Base-by-base conservation (phyloP, 2,797 vertebrate genomes). In the Eospalax fontanierii region DNA sequence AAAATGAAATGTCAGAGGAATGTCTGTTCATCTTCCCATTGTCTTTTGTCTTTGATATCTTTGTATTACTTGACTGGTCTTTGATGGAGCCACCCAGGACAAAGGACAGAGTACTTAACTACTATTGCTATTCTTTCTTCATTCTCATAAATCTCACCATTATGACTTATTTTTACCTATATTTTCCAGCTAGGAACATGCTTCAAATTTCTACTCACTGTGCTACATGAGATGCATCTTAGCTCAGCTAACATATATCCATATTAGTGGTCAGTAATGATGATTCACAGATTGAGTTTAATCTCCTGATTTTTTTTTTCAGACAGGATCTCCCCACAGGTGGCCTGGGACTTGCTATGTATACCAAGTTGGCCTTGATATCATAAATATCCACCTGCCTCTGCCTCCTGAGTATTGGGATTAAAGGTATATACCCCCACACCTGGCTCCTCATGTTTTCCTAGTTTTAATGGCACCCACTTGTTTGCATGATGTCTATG, bases 21-120 rank as follows among this genome's bases (percentile, higher is more conserved):
- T 50, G 75, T n/a, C 8, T 94, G 59, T 87, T 96, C 96, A 95
- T 97, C 65, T 96, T 90, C 91, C 73, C 2, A 79, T 86, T 97
- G 71, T 57, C 7, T 94, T 90, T 76, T 93, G 68, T 91, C 89
- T 97, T 33, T 94, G 46, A 66, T 35, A 35, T 93, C 73, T 97
- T 97, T 95, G 75, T 89, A 66, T 15, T 96, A 61, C 65, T 96
- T 95, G 33, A 90, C 95, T 54, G 78, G 90, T 14, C 21, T 46
- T 66, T 97, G 50, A 50, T 97, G 97, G 59, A 19, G 87, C 46
- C 40, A 88, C 59, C 71, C 93, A 91, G 92, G 50, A 78, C 79
- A 91, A 97, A 95, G 74, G 85, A 82, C 40, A 85, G 10, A 95
- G 61, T 95, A n/a, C 59, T 63, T 90, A 82, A 10, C 50, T 54